Base-by-base conservation (phyloP, 2,888 invertebrate genomes). In the Xylota sylvarum region DNA sequence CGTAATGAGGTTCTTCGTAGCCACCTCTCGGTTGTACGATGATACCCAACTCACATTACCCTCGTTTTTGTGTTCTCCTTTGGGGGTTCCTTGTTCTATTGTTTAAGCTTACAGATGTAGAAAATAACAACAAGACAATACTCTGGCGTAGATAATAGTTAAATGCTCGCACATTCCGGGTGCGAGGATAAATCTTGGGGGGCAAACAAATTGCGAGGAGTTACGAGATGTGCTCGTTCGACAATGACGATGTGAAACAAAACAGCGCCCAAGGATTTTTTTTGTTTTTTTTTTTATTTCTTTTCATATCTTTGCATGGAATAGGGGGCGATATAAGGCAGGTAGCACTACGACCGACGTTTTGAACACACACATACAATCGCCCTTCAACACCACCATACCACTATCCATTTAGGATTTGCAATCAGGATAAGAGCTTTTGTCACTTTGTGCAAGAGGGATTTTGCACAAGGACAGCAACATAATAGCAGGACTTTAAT, bases 341-440 rank as follows among this genome's bases (percentile, higher is more conserved):
- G 69, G 46, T 52, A 52, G 56, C 52, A 19, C 9, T 12, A 74
- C 27, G 52, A n/a, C n/a, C n/a, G n/a, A 74, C 27, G 43, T 55
- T 43, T 40, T 56, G 48, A 23, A 7, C 40, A 69, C n/a, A 23
- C 62, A 37, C 30, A 56, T 5, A 6, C 12, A 35, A 1, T 17
- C 27, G 14, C 30, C 30, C 37, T 12, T 19, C 58, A 58, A 7
- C 27, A 17, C 0, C 70, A 67, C 46, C 43, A 62, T 46, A 67
- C 80, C 56, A 67, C 67, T 55, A 64, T 74, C 72, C 73, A 79
- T 79, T 79, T 70, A 83, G 82, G 79, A 87, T 87, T 87, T 87
- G 87, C 87, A 87, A 83, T 87, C 87, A 79, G 78, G 83, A 87
- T 87, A 87, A 87, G 87, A 87, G 87, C 87, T 87, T 87, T 87